phyloP scores from a whole-genome alignment of 2,888 invertebrate genomes.

The Tinea trinotella region DNA sequence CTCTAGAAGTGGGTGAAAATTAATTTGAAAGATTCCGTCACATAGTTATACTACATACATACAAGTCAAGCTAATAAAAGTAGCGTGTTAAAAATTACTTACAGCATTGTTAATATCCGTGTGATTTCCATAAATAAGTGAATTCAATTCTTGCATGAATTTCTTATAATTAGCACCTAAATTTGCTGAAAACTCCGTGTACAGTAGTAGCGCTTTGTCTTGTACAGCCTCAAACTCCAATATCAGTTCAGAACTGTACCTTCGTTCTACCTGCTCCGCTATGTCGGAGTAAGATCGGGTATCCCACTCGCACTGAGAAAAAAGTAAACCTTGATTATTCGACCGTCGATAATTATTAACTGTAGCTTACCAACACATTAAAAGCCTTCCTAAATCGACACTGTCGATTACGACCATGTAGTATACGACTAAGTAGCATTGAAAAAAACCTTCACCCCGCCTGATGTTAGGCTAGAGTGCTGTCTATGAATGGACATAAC shows the following conservation, averaged over 20 bases:
- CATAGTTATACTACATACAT: too few species aligned
- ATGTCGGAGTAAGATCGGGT: neutral
- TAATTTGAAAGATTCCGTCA: too few species aligned
- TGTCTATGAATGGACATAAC: too few species aligned
- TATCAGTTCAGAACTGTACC: conserved; percentile 38
- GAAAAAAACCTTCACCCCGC: too few species aligned
- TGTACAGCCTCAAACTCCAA: conserved; percentile 37
- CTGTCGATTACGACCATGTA: too few species aligned
- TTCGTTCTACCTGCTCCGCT: conserved; percentile 34
- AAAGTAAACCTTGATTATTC: neutral
- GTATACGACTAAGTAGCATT: too few species aligned
- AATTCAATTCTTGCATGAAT: conserved; percentile 40
- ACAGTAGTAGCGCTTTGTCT: conserved; percentile 44
- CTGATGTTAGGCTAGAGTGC: too few species aligned
- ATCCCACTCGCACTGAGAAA: conserved; percentile 7
- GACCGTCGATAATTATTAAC: too few species aligned
- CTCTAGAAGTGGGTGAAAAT: too few species aligned
- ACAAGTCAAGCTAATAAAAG: too few species aligned
- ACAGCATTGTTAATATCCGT: conserved; percentile 30
- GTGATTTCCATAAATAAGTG: neutral
- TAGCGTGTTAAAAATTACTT: conserved; percentile 30
- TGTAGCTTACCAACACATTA: too few species aligned
- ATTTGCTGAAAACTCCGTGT: conserved; percentile 46
- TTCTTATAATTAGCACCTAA: conserved; percentile 39
- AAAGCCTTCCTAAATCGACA: too few species aligned